Base-by-base conservation (phyloP, 2,888 invertebrate species). In the Arctia plantaginis region DNA sequence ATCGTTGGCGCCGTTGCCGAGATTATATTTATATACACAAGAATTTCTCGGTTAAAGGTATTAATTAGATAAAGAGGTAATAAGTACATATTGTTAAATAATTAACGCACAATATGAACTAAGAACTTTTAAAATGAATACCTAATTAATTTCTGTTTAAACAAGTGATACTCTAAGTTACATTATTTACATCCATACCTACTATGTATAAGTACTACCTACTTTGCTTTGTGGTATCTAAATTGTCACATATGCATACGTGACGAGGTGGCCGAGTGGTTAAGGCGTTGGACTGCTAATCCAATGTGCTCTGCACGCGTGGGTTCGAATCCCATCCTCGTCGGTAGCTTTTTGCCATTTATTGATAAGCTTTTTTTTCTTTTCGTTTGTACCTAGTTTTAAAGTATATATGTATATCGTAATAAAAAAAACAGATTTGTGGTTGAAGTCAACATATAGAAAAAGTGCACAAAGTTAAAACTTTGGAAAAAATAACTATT, bases 281-380 rank as follows among this genome's bases (percentile, higher is more conserved):
- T 97, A 97, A 97, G 97, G 97, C 97, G 97, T 97, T 97, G 97
- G 97, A 97, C 97, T 97, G 97, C 97, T 97, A 97, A 97, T 97
- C 97, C 97, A 97, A 97, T 97, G 97, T 97, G 97, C 97, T 97
- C 97, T 97, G 97, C 97, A 97, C 97, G 97, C 97, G 97, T 97
- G 97, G 97, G 97, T 97, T 97, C 97, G 97, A 97, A 97, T 97
- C 97, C 97, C 97, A 97, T 97, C 97, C 97, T 97, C 97, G 97
- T 97, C 97, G 97, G 27, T 15, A 10, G 13, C 66, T 73, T 67
- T 73, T 71, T 59, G 68, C 8, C 35, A 65, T 73, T 73, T 27
- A 67, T 66, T 59, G 23, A 13, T 73, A 27, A 35, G 13, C 62
- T 10, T 41, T 27, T n/a, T 20, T 71, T 66, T 35, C 18, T 47